These are phyloP conservation scores for Druceiella hillmani DNA, from an alignment of 2,888 invertebrate genomes.

Conservation along the genomic window DNA sequence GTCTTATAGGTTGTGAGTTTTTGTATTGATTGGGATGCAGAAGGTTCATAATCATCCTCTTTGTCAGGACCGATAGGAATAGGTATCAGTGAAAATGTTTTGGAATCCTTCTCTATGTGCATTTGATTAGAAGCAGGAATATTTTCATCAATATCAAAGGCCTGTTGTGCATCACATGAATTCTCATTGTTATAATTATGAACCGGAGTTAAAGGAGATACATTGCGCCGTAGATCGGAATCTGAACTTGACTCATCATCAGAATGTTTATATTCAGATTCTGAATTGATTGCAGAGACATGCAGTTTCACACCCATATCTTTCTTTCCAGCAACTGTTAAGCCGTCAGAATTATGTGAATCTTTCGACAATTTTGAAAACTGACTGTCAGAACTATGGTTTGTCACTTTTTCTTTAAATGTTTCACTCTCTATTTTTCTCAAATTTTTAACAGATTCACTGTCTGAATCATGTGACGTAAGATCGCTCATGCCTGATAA, in stretches of 20 bases:
- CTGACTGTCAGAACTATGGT: conserved; percentile 39
- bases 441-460: conserved; percentile 32
- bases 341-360: conserved; percentile 48
- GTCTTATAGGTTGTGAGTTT: too few relatives aligned
- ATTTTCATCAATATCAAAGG: conserved; percentile 34
- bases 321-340: conserved; percentile 24
- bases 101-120: too few relatives aligned
- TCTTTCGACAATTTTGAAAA: conserved; percentile 59
- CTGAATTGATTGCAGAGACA: too few relatives aligned
- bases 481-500: conserved; percentile 48
- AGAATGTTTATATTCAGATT: too few relatives aligned
- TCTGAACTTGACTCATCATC: conserved; percentile 40
- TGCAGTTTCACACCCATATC: too few relatives aligned
- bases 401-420: conserved; percentile 37
- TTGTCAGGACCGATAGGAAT: too few relatives aligned
- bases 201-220: conserved; percentile 47
- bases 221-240: conserved; percentile 41
- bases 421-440: conserved; percentile 37
- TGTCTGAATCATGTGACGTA: conserved; percentile 32
- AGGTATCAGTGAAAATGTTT: too few relatives aligned
- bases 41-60: too few relatives aligned
- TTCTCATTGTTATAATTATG: conserved; percentile 47
- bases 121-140: too few relatives aligned
- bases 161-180: conserved; percentile 46
- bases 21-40: too few relatives aligned